Base-by-base conservation (phyloP, 2,888 invertebrate genomes). In the Eupeodes latifasciatus region DNA sequence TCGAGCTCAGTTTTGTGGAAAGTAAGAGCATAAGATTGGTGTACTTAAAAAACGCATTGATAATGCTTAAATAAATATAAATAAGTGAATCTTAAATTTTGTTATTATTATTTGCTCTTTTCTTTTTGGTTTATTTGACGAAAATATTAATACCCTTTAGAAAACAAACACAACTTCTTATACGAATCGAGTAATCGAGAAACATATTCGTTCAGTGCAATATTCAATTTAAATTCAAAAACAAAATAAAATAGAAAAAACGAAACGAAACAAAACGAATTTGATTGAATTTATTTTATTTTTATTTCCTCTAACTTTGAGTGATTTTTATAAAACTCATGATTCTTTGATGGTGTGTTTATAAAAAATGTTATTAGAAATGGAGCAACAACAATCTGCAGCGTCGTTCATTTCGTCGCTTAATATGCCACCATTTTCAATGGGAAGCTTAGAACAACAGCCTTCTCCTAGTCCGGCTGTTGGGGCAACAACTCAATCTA, bases 381-480 rank as follows among this genome's bases (percentile, higher is more conserved):
- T 97, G 97, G 97, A 97, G 95, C 97, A 96, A 94, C 95, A 96
- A 94, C 95, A 96, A 94, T 95, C 95, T 91, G 95, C 95, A 94
- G 96, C 96, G 95, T 95, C 97, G 94, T 96, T 97, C 95, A 97
- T 97, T 94, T 96, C 97, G 95, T 97, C 97, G 94, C 95, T 97
- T 93, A 97, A 97, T 95, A 97, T 97, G 96, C 97, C 97, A 94
- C 96, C 97, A 91, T 97, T 97, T 94, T 96, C 96, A 93, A 94
- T 96, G 94, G 85, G 81, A 11, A 95, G 95, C 92, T 94, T 96
- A 91, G 96, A 96, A 92, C 93, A 93, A 83, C 96, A 96, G 90
- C 96, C 96, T 91, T 95, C 96, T 91, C 95, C 96, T 91, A 96
- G 96, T 92, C 96, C 93, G 90, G 94, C 92, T 91, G 93, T 92